Evolutionary conservation across 2,888 invertebrate species (phyloP), one percentile per base, ranked within the genome.

Genomic region (Tigriopus californicus): DNA sequence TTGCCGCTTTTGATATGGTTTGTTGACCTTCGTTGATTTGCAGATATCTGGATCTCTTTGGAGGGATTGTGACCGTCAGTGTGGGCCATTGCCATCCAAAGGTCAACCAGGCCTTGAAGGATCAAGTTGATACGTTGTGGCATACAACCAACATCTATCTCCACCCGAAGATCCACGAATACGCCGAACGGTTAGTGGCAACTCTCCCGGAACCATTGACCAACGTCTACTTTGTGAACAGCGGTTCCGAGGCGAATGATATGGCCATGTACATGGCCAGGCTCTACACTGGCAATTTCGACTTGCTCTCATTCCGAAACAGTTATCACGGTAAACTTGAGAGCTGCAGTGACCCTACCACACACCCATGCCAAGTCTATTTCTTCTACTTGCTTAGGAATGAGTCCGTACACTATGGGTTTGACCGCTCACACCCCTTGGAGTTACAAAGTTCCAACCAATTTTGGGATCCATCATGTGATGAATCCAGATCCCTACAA

Each of bases 231-330:
- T 80, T 95, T 66, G 86, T 90, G 1, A 97, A 97, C 72, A 95
- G 94, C 67, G 97, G 97, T 0, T 88, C 91, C 5, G 97, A 98
- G 73, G 95, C 97, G 0, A 97, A 95, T 68, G 97, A 98, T 70
- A 74, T 98, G 61, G 97, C n/a, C 0, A 76, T 88, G 64, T 69
- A 91, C 40, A 76, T 98, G 71, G 85, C 94, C 0, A 79, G 92
- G 65, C 71, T 86, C 1, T 80, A 90, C 69, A 94, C 95, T 0
- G 82, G 83, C 1, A 81, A 83, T 67, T 81, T 80, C 66, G 91
- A 94, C 65, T 77, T 94, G 18, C 73, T 97, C 41, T 83, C 90
- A 0, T 74, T 97, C 57, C 81, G 85, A 66, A 91, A 90, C 73
- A 79, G 81, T 62, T 97, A 95, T 71, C 95, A 97, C 68, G 97